A percentile compares a stretch with the other conserved stretches of the same genome.
phyloP scores from a whole-genome alignment of 2,113 vertebrate species.

The Progne subis region DNA sequence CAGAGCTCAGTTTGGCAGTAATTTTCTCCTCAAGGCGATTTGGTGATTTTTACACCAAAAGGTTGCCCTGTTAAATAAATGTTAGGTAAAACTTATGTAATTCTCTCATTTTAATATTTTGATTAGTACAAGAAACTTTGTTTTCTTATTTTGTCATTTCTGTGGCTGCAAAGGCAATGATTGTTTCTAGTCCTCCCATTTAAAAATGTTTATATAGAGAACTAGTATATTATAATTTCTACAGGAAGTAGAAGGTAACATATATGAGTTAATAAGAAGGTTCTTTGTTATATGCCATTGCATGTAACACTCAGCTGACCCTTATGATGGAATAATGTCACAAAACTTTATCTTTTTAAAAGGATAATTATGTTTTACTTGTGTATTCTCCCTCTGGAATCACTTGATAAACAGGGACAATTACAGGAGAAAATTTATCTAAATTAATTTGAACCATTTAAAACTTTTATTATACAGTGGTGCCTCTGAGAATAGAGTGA shows the following conservation, averaged over 20 bases:
- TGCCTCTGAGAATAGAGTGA: background rate
- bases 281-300: background rate
- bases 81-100: background rate
- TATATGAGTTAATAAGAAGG: background rate
- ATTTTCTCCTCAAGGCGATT: background rate
- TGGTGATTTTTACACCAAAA: background rate
- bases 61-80: background rate
- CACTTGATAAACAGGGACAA: background rate
- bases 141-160: background rate
- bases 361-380: background rate
- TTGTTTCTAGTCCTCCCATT: background rate
- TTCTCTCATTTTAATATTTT: background rate
- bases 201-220: background rate
- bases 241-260: background rate
- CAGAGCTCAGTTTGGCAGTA: background rate
- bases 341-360: background rate
- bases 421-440: background rate
- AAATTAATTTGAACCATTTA: background rate
- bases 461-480: background rate
- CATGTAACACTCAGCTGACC: background rate
- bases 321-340: background rate
- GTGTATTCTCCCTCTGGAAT: background rate
- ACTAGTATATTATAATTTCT: fast-evolving
- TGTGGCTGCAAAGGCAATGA: background rate
- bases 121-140: background rate